A percentile compares a stretch with the other conserved stretches of the same genome.
These are phyloP conservation scores for Gymnothorax reevesii DNA, from an alignment of 2,797 vertebrate genomes.

Conservation along the genomic window DNA sequence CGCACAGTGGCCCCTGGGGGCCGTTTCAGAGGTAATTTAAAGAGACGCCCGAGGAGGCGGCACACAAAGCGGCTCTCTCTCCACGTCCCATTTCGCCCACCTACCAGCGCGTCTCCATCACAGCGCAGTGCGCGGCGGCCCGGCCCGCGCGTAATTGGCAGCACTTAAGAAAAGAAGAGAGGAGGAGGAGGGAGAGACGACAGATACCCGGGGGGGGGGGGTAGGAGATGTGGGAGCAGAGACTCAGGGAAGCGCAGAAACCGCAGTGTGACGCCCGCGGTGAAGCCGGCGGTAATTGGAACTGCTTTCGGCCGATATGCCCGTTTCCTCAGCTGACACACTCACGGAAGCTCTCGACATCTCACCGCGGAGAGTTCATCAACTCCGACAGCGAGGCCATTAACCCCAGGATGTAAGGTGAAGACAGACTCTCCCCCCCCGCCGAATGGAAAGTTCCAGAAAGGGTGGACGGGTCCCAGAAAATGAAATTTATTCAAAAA, in stretches of 20 bases:
- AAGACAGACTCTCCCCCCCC: neutral
- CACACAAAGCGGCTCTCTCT: constrained; percentile 62
- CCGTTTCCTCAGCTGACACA: neutral
- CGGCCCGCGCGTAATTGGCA: constrained; percentile 53
- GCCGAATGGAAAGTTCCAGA: neutral
- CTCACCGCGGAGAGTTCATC: neutral
- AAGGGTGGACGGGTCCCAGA: neutral
- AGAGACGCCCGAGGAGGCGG: constrained; percentile 60
- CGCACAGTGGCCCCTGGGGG: constrained; percentile 57
- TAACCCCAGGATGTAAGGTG: neutral
- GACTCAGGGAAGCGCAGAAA: neutral
- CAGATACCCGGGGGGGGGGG: constrained; percentile 36
- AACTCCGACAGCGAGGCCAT: neutral
- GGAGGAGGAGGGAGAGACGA: constrained; percentile 5
- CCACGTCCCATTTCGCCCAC: constrained; percentile 39
- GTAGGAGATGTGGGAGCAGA: neutral
- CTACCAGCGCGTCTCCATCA: constrained; percentile 44
- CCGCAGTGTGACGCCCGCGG: neutral
- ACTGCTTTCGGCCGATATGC: neutral
- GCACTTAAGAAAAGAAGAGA: constrained; percentile 43
- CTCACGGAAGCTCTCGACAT: neutral
- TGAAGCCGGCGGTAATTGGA: neutral
- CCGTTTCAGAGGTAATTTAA: constrained; percentile 77
- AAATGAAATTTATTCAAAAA: neutral
- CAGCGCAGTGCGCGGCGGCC: constrained; percentile 57